Evolutionary conservation across 1,140 invertebrate genomes (phyloP), one percentile per base, ranked within the genome.

Genomic region (Drosophila tropicalis): DNA sequence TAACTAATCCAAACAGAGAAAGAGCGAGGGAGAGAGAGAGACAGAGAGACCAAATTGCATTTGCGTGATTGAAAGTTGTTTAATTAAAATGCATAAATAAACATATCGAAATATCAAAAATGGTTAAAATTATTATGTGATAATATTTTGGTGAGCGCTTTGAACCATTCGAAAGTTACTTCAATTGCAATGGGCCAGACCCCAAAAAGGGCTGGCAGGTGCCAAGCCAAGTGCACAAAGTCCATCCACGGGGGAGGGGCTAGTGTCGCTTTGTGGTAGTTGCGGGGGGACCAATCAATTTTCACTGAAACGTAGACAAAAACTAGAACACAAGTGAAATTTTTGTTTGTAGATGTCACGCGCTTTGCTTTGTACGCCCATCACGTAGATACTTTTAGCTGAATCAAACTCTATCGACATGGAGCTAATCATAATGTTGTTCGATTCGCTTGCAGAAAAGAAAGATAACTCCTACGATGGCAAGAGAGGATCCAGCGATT

Each of bases 251-350:
- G 17, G 56, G 40, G 4, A 5, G 5, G 25, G 25, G 25, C 5
- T 29, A 29, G 25, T 6, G 29, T 5, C 17, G 36, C 32, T 51
- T 15, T 36, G 62, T 51, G 47, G 22, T 60, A 34, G 54, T 25
- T 39, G 7, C 12, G 56, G 57, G 62, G 47, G 69, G 19, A 3
- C 9, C 44, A 80, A 76, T 74, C 64, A 76, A 81, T 86, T 91
- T 91, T 91, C 90, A 90, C 90, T 87, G 56, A 29, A 56, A 65
- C 60, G 65, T 68, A 79, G 70, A 58, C 84, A 40, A 78, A 91
- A 91, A 91, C 82, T 91, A 91, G 90, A 91, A 91, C 90, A 89
- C 76, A 90, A 91, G 90, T 91, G 90, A 91, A 91, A 91, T 91
- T 91, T 81, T 75, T 62, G 22, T 47, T 25, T 19, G 62, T 57